Conservation (phyloP, 64 coral and sea anemone species). For the Stichodactyla mertensii region DNA sequence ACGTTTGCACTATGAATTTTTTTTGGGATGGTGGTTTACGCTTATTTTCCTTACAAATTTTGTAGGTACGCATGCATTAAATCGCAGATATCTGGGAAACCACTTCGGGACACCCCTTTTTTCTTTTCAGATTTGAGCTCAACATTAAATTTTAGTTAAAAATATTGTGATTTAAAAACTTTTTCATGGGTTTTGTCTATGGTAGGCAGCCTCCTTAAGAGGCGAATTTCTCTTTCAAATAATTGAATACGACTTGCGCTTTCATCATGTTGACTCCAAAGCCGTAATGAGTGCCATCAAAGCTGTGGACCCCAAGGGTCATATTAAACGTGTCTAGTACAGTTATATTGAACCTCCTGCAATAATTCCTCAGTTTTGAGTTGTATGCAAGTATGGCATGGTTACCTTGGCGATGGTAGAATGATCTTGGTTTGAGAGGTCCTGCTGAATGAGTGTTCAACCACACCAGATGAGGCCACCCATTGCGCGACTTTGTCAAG, state of each 20-base stretch:
- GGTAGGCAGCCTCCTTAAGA: not conserved
- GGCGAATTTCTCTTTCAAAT: conserved; percentile 28
- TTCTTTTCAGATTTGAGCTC: no score
- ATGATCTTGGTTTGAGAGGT: conserved; percentile 73
- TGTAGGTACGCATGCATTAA: no score
- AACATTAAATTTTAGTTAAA: no score
- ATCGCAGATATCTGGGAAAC: no score
- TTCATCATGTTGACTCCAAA: conserved; percentile 77
- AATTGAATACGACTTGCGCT: conserved; percentile 73
- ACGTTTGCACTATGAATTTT: no score
- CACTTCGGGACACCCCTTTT: no score
- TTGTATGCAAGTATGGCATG: conserved; percentile 57
- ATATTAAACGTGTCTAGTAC: conserved; percentile 79
- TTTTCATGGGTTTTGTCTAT: no score
- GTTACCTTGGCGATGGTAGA: conserved; percentile 58
- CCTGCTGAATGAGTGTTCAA: conserved; percentile 72
- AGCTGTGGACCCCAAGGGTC: conserved; percentile 65
- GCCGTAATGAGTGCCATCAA: conserved; percentile 86
- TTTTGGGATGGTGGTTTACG: no score
- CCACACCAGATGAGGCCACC: conserved; percentile 82
- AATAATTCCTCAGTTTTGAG: conserved; percentile 47
- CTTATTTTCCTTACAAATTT: no score
- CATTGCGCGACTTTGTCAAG: conserved; percentile 43
- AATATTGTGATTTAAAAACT: no score
- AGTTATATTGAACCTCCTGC: conserved; percentile 44